phyloP scores from a whole-genome alignment of 2,797 vertebrate species.

The Pangasius macronema region DNA sequence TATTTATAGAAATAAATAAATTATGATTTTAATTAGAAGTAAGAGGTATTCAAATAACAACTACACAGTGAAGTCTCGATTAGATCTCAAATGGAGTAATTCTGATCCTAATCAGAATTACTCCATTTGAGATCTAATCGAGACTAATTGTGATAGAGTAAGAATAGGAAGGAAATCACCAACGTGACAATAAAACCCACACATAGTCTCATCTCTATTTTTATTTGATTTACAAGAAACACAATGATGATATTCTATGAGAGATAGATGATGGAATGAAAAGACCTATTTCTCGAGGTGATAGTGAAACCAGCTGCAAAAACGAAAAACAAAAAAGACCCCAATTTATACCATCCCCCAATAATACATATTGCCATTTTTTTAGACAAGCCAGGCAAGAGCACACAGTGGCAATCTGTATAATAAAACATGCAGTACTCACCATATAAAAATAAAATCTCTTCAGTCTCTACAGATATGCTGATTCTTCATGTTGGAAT shows the following conservation, averaged over 20 bases:
- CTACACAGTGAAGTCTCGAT: background rate
- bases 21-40: background rate
- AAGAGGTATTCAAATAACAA: background rate
- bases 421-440: background rate
- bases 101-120: too few species aligned
- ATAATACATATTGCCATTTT: background rate
- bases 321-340: background rate
- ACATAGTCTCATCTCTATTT: background rate
- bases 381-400: background rate
- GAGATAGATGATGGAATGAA: background rate
- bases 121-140: too few species aligned
- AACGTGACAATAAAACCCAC: background rate
- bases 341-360: background rate
- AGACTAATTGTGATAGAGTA: background rate
- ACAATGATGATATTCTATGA: background rate
- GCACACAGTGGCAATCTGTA: too few species aligned
- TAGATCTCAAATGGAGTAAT: background rate
- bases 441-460: constrained; percentile 52
- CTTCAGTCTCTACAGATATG: background rate
- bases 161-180: background rate
- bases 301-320: background rate
- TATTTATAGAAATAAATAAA: background rate
- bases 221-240: background rate
- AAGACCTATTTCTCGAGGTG: background rate
- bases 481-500: background rate